Evolutionary conservation across 2,113 vertebrate species (phyloP).

Genomic region (Amblyornis subalaris): DNA sequence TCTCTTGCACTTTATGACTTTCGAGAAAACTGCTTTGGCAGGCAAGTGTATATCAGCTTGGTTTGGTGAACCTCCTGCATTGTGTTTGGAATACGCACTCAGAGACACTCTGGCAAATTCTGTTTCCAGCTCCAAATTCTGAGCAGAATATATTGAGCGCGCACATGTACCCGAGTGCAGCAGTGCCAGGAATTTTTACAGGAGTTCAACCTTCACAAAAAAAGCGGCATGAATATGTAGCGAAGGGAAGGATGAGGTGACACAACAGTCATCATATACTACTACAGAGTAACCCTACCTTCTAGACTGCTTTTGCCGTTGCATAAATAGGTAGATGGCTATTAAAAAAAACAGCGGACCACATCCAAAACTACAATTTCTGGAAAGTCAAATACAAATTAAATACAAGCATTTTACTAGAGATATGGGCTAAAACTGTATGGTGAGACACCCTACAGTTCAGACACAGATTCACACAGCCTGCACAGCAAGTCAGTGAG

Average conservation of each 20-base stretch:
- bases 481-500: neutral
- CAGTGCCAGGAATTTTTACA: constrained; percentile 23
- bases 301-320: neutral
- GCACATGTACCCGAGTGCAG: neutral
- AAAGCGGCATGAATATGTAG: neutral
- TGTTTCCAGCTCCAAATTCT: constrained; percentile 30
- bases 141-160: neutral
- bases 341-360: neutral
- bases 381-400: neutral
- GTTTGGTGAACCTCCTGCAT: constrained; percentile 17
- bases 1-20: constrained; percentile 36
- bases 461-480: neutral
- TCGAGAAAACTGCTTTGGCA: constrained; percentile 30
- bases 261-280: neutral
- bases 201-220: constrained; percentile 14
- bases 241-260: neutral
- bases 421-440: neutral
- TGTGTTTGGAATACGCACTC: neutral
- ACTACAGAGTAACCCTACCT: neutral
- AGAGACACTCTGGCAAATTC: neutral
- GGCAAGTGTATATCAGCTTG: neutral
- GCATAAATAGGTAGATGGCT: neutral
- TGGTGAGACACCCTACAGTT: neutral
- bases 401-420: neutral
- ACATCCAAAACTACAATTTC: neutral